These are phyloP conservation scores for Flexamia atlantica DNA, from an alignment of 2,888 invertebrate genomes.

Conservation along the genomic window DNA sequence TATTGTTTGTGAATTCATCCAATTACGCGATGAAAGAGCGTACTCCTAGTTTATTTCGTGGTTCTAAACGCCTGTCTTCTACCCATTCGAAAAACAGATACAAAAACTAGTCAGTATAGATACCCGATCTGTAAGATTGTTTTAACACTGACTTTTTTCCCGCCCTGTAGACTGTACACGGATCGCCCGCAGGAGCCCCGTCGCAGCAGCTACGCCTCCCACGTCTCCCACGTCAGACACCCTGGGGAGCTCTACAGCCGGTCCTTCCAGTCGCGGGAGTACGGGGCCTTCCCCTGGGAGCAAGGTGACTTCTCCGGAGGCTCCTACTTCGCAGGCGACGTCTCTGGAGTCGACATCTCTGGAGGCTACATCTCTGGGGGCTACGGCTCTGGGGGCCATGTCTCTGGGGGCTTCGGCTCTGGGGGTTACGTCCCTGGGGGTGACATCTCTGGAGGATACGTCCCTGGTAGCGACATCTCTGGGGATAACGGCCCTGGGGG, in stretches of 20 bases:
- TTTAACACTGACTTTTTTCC: too few relatives aligned
- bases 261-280: conserved; percentile 20
- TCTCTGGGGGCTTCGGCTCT: too few relatives aligned
- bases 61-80: too few relatives aligned
- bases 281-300: conserved; percentile 40
- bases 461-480: conserved; percentile 39
- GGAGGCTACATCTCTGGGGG: background rate
- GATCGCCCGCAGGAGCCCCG: too few relatives aligned
- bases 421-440: background rate
- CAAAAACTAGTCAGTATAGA: too few relatives aligned
- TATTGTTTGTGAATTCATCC: too few relatives aligned
- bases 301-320: background rate
- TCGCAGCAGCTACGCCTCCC: background rate
- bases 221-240: background rate
- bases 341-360: background rate
- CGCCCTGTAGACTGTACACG: background rate
- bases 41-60: too few relatives aligned
- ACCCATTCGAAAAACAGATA: too few relatives aligned
- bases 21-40: too few relatives aligned
- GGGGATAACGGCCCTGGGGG: conserved; percentile 75
- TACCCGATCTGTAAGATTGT: too few relatives aligned
- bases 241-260: conserved; percentile 38
- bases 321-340: background rate
- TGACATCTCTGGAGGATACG: background rate
- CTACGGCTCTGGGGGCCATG: too few relatives aligned